Conservation (phyloP, 1,140 invertebrate species). For the Liolophura sinensis region DNA sequence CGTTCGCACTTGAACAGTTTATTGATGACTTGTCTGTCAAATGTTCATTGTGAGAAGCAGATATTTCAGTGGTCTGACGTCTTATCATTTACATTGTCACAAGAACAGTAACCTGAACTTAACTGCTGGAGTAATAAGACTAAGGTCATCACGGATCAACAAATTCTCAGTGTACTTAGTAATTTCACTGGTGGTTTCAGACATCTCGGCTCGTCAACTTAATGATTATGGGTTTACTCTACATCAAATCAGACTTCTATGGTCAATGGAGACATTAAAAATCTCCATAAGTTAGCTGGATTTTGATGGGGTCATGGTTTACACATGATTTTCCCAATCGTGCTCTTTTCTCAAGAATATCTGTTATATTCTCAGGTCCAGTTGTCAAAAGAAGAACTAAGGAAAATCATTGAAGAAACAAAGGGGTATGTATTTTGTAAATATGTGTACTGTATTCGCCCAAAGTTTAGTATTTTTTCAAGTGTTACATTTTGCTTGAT, state of each 20-base stretch:
- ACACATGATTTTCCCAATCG: background rate
- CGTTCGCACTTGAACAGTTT: too few species aligned
- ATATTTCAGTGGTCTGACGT: too few species aligned
- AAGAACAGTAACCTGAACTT: too few species aligned
- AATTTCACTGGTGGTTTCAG: background rate
- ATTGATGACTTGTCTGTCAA: too few species aligned
- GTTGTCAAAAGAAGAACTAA: constrained; percentile 70
- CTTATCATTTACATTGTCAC: too few species aligned
- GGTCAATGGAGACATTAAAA: background rate
- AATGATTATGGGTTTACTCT: background rate
- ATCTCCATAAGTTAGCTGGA: constrained; percentile 1
- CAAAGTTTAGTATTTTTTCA: too few species aligned
- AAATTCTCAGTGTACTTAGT: too few species aligned
- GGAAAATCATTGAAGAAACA: constrained; percentile 73
- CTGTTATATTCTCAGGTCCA: constrained; percentile 62
- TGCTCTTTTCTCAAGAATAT: background rate
- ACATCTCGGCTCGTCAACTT: background rate
- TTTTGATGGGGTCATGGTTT: background rate
- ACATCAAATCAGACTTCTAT: background rate
- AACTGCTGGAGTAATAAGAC: too few species aligned
- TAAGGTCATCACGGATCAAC: too few species aligned
- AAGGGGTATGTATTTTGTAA: constrained; percentile 41
- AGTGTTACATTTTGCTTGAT: too few species aligned
- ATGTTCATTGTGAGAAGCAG: too few species aligned
- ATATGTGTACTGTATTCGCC: too few species aligned